phyloP scores from a whole-genome alignment of 2,113 vertebrate genomes.

The Haplotaxodon microlepis region DNA sequence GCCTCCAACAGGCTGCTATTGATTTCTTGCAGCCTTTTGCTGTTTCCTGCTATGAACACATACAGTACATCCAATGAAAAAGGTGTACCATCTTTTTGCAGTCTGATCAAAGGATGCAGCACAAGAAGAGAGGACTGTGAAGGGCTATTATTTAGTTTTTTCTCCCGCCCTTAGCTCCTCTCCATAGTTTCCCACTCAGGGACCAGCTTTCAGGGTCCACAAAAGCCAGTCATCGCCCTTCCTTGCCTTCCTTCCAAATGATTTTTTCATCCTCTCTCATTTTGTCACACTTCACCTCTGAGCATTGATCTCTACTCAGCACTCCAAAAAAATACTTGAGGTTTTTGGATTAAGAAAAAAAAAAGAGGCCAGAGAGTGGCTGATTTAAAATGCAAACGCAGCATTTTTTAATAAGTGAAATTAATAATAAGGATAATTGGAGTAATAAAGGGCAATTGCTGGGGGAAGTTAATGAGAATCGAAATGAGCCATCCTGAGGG shows the following conservation, averaged over 20 bases:
- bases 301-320: constrained; percentile 4
- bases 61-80: constrained; percentile 1
- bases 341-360: not conserved
- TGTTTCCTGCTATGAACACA: constrained; percentile 24
- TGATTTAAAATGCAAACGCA: constrained; percentile 64
- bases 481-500: constrained; percentile 59
- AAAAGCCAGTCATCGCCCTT: not conserved
- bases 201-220: not conserved
- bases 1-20: constrained; percentile 37
- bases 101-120: not conserved
- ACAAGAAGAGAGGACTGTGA: not conserved
- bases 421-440: constrained; percentile 63
- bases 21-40: constrained; percentile 23
- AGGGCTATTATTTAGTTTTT: not conserved
- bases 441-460: constrained; percentile 61
- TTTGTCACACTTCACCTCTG: constrained; percentile 43
- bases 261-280: constrained; percentile 15
- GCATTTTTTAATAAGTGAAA: constrained; percentile 64
- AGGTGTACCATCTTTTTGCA: constrained; percentile 6
- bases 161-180: not conserved
- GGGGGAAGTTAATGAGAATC: constrained; percentile 59
- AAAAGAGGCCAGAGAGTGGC: not conserved
- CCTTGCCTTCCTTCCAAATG: not conserved
- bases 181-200: not conserved
- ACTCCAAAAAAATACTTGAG: not conserved